phyloP scores from a whole-genome alignment of 2,888 invertebrate species.

The Dynastes maya region DNA sequence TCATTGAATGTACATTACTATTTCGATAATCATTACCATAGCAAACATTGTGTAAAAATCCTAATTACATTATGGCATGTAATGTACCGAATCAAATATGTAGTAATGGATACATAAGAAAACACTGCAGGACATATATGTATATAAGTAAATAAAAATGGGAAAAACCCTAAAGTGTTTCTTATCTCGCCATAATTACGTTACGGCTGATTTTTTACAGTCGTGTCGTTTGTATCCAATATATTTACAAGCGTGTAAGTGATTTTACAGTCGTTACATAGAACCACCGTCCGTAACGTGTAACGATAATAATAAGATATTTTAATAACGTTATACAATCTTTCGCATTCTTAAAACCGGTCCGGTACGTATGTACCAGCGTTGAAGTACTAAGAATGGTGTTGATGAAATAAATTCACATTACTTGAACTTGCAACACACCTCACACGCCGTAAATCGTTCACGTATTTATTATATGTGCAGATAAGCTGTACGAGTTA shows the following conservation, averaged over 20 bases:
- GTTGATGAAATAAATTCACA: constrained; percentile 35
- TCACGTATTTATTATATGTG: constrained; percentile 9
- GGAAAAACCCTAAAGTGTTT: no score
- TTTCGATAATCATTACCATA: no score
- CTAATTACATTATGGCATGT: no score
- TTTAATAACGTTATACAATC: constrained; percentile 41
- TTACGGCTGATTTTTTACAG: not conserved
- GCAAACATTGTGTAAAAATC: no score
- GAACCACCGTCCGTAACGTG: constrained; percentile 22
- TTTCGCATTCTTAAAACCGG: constrained; percentile 38
- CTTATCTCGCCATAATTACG: not conserved
- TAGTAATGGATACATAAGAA: no score
- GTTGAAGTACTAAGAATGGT: constrained; percentile 31
- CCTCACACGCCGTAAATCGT: constrained; percentile 25
- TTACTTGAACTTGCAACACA: constrained; percentile 25
- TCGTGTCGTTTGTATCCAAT: not conserved
- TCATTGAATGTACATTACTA: no score
- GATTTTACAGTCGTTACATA: constrained; percentile 15
- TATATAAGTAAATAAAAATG: no score
- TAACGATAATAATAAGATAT: constrained; percentile 32
- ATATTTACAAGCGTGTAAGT: constrained; percentile 1
- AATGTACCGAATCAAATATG: no score
- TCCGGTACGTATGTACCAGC: constrained; percentile 9
- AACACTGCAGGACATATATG: no score
- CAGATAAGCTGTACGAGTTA: not conserved